Base-by-base conservation (phyloP, 2,113 vertebrate species). In the Aegotheles bennettii region DNA sequence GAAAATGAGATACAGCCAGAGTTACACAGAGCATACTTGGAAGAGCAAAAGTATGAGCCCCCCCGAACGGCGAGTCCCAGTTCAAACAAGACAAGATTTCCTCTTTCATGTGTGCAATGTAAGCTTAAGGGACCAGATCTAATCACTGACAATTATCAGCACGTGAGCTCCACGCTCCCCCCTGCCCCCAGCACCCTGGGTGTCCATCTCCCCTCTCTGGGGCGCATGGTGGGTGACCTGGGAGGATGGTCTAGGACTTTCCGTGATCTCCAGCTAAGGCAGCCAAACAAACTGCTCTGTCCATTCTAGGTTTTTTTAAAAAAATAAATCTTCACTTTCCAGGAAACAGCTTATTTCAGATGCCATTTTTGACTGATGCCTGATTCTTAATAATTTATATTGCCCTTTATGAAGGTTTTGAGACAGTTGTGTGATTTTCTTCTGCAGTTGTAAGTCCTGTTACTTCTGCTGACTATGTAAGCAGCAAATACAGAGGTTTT, bases 51-150 rank as follows among this genome's bases (percentile, higher is more conserved):
- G n/a, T 4, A 53, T 3, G 15, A 75, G 7, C 11, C 2, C 5
- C 13, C 24, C 3, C 1, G 1, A 57, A 29, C 0, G 0, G 20
- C 2, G 10, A 90, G 24, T 40, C 7, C 31, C 18, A n/a, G 26
- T 24, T 47, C 29, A 38, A 50, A 53, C 3, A 23, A 25, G 56
- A 83, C 2, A 0, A 57, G 28, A 25, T 36, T 15, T 50, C 42
- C 86, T 67, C 47, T 73, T 17, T 18, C 40, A 11, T 2, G 0
- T 4, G 21, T 3, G 10, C 0, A 6, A 35, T 31, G 10, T 18
- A 38, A 84, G 51, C 50, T 77, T 25, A 12, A 48, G 23, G 12
- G 36, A 13, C 25, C 24, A n/a, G 40, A 60, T 45, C 53, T 24
- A 7, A 13, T 10, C 48, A 7, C 53, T 21, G 43, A 64, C 21